Base-by-base conservation (phyloP, 2,113 vertebrate species). In the Oenanthe oenanthe region DNA sequence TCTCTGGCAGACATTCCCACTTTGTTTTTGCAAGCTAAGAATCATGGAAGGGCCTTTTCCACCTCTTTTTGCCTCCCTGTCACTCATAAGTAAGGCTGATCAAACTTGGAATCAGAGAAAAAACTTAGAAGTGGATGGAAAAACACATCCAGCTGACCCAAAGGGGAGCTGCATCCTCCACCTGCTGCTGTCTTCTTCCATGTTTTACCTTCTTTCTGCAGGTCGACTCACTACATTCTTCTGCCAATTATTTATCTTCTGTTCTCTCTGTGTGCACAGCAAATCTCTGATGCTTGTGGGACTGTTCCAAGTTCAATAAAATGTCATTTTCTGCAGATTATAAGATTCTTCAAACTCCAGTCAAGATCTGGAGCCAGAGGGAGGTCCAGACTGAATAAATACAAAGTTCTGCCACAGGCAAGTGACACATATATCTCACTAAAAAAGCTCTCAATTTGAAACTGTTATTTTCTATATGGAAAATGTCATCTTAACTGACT, bases 291-390 rank as follows among this genome's bases (percentile, higher is more conserved):
- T 85, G 71, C 56, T 94, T 0, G 0, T 90, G 94, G 74, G 93
- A 76, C 67, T 36, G 79, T 76, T 96, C 94, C 94, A 96, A 92
- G 67, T 85, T 94, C 88, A 96, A 93, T 88, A 96, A 89, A 58
- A 93, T 93, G 76, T 94, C 86, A 83, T 96, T 94, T 96, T 94
- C 72, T 84, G 76, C 63, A 85, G 83, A 90, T 92, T 92, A 86
- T 71, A 93, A 96, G 88, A 92, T 92, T 92, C 83, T 70, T 92
- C 28, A 82, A 95, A 71, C 88, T 71, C 68, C 92, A 92, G 67
- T 88, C 13, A 4, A 85, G 56, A 51, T 89, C 79, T 90, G 56
- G 47, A 95, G 93, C 85, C 85, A 74, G 63, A 80, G 34, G 7
- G 34, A 29, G 38, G 28, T 72, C 68, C 75, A 90, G 34, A 76